Evolutionary conservation across 2,113 vertebrate species (phyloP).

Genomic region (Catharus bicknelli): DNA sequence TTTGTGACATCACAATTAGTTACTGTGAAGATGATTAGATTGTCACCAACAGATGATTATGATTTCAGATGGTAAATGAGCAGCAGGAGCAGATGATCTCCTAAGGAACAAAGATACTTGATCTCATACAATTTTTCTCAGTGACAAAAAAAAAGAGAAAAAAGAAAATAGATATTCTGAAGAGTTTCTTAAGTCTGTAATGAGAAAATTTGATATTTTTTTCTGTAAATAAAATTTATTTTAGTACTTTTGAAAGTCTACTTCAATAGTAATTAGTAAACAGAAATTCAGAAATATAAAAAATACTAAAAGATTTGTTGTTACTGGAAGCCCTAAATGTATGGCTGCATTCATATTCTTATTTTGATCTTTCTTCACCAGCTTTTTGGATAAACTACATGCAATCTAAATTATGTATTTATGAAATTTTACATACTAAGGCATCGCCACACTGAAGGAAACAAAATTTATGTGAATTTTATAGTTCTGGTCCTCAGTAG

Average conservation of each 20-base stretch:
- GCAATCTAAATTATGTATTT: not conserved
- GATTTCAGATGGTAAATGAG: conserved; percentile 71
- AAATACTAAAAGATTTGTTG: not conserved
- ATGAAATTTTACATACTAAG: not conserved
- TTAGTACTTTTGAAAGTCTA: not conserved
- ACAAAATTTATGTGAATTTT: not conserved
- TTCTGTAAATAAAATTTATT: not conserved
- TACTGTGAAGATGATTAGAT: conserved; percentile 61
- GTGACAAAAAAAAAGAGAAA: not conserved
- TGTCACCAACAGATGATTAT: conserved; percentile 67
- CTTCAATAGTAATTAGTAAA: not conserved
- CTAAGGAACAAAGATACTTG: conserved; percentile 59
- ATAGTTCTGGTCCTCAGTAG: not conserved
- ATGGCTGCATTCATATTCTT: not conserved
- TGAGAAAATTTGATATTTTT: not conserved
- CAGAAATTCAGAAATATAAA: not conserved
- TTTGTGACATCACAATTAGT: conserved; percentile 68
- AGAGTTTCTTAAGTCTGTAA: not conserved
- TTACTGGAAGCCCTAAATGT: not conserved
- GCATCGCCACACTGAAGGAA: not conserved
- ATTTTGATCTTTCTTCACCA: not conserved
- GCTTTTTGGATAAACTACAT: not conserved
- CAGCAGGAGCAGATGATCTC: conserved; percentile 68
- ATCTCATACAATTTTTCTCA: conserved; percentile 29
- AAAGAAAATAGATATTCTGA: not conserved